A percentile compares a stretch with the other conserved stretches of the same genome.
Evolutionary conservation across 1,140 invertebrate genomes (phyloP).

Genomic region (Monomorium pharaonis): DNA sequence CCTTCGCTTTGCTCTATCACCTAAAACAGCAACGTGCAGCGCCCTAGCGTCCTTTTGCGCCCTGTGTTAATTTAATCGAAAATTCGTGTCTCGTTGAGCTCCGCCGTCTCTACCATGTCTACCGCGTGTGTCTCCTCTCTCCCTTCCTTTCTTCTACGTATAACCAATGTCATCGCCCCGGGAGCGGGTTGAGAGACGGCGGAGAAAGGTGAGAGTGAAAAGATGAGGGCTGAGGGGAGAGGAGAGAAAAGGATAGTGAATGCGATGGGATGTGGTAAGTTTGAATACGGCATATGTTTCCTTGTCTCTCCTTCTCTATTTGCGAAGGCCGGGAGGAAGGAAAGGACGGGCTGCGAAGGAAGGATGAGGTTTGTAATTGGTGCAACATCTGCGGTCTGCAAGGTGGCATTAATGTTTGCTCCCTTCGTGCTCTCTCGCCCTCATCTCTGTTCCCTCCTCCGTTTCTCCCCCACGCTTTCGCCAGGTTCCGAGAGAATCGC

Average conservation of each 20-base stretch:
- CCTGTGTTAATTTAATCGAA: constrained; percentile 73
- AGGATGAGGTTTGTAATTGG: constrained; percentile 84
- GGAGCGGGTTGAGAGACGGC: constrained; percentile 9
- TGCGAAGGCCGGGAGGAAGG: constrained; percentile 22
- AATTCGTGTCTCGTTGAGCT: constrained; percentile 68
- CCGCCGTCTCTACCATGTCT: constrained; percentile 9
- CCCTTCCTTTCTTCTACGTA: constrained; percentile 22
- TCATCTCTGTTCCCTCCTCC: neutral
- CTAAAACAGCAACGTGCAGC: constrained; percentile 30
- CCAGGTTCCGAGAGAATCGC: constrained; percentile 18
- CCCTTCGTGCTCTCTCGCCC: constrained; percentile 59
- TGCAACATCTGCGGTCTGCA: constrained; percentile 84
- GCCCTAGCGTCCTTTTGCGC: constrained; percentile 51
- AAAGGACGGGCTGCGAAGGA: constrained; percentile 31
- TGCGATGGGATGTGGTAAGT: constrained; percentile 56
- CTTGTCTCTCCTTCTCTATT: constrained; percentile 59
- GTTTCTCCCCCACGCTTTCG: neutral
- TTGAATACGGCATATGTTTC: constrained; percentile 65
- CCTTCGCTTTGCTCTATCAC: constrained; percentile 51
- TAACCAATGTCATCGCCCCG: constrained; percentile 39
- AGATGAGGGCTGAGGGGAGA: neutral
- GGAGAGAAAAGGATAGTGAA: constrained; percentile 34
- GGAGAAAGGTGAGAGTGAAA: constrained; percentile 33
- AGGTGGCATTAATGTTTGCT: constrained; percentile 84
- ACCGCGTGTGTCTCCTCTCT: neutral